Evolutionary conservation across 2,113 vertebrate species (phyloP).

Genomic region (Nycticorax nycticorax): DNA sequence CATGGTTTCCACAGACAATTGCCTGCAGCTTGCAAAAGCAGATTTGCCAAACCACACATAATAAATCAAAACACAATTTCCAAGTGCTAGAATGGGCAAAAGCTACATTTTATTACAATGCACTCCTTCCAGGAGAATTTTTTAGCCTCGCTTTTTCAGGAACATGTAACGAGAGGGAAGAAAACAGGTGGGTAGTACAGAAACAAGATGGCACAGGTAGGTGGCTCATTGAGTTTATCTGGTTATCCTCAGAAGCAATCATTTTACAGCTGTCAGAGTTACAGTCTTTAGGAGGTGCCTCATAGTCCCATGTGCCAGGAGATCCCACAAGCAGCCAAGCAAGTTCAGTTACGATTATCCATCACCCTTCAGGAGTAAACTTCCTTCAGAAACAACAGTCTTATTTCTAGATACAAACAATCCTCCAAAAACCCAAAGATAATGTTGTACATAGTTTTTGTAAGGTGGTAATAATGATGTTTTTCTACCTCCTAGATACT

Average conservation of each 20-base stretch:
- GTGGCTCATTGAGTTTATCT: not conserved
- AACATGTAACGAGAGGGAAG: not conserved
- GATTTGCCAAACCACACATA: constrained; percentile 53
- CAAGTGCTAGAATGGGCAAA: not conserved
- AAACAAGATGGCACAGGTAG: not conserved
- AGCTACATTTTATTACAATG: not conserved
- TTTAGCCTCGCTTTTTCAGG: not conserved
- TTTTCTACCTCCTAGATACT: not conserved
- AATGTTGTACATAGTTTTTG: not conserved
- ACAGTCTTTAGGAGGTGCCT: not conserved
- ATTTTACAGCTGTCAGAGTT: not conserved
- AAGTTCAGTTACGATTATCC: not conserved
- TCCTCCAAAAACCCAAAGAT: not conserved
- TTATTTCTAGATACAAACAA: not conserved
- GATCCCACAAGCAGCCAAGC: not conserved
- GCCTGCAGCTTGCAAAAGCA: constrained; percentile 33
- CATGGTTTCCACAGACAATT: constrained; percentile 30
- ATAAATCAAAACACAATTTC: constrained; percentile 63
- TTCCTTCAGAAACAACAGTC: constrained; percentile 22
- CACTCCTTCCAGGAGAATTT: not conserved
- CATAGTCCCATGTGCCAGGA: not conserved
- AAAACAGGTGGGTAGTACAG: not conserved
- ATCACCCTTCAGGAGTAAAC: not conserved
- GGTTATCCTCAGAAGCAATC: not conserved
- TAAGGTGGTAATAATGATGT: not conserved